A percentile compares a stretch with the other conserved stretches of the same genome.
Evolutionary conservation across 2,888 invertebrate species (phyloP).

Genomic region (Tillus elongatus): DNA sequence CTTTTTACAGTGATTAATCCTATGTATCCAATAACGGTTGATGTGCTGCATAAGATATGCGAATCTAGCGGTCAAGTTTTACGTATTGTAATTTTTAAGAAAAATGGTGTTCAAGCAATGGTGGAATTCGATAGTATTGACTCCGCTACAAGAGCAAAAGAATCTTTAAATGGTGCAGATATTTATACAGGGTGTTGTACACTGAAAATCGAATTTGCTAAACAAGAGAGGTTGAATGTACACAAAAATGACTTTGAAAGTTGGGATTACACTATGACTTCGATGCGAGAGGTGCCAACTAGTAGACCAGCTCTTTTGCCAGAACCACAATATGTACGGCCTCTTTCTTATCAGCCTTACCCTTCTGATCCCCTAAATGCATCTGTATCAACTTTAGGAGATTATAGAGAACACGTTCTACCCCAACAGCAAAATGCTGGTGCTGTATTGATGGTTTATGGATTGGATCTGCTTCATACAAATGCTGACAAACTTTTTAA

Average conservation of each 20-base stretch:
- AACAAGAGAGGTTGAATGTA: slow-evolving; percentile 95
- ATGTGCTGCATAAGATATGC: slow-evolving; percentile 94
- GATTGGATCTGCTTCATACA: too few species aligned
- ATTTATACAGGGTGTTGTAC: slow-evolving; percentile 99
- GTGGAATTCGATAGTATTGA: slow-evolving; percentile 86
- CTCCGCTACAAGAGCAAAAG: slow-evolving; percentile 87
- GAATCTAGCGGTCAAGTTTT: slow-evolving; percentile 85
- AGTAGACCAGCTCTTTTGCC: too few species aligned
- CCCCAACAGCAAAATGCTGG: too few species aligned
- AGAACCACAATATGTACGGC: too few species aligned
- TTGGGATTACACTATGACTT: slow-evolving; percentile 81
- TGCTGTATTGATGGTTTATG: too few species aligned
- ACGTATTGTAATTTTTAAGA: slow-evolving; percentile 94
- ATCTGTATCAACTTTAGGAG: too few species aligned
- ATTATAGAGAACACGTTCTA: too few species aligned
- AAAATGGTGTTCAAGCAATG: slow-evolving; percentile 85
- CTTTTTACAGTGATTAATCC: slow-evolving; percentile 97
- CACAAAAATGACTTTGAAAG: slow-evolving; percentile 94
- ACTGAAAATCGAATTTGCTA: slow-evolving; percentile 96
- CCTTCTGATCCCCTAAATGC: too few species aligned
- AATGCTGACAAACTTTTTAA: too few species aligned
- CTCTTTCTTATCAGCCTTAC: too few species aligned
- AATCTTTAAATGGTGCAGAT: slow-evolving; percentile 93
- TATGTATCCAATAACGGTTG: slow-evolving; percentile 98
- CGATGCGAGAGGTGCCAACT: too few species aligned